phyloP scores from a whole-genome alignment of 2,113 vertebrate species.

The Pterocles orientalis region DNA sequence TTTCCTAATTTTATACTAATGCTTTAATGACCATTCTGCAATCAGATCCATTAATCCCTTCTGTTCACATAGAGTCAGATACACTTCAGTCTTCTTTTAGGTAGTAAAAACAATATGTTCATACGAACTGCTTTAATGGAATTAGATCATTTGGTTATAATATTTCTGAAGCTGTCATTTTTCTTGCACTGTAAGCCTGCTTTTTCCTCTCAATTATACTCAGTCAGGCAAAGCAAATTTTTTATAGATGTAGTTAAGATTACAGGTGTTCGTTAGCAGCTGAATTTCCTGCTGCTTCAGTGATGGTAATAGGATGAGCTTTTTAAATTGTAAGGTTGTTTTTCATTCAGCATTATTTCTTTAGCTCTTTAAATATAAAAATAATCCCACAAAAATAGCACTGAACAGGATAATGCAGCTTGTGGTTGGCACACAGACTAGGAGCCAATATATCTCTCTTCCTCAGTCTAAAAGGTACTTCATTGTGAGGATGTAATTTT shows the following conservation, averaged over 20 bases:
- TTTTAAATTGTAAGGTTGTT: neutral
- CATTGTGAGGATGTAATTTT: neutral
- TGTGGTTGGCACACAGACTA: neutral
- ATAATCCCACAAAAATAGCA: neutral
- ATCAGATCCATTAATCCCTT: neutral
- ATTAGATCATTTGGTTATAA: neutral
- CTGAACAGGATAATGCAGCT: neutral
- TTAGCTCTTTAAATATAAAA: neutral
- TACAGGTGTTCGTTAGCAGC: slow-evolving; percentile 20
- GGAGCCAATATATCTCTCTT: neutral
- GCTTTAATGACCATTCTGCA: neutral
- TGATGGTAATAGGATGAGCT: neutral
- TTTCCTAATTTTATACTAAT: neutral
- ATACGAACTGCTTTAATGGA: neutral
- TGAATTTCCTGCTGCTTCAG: slow-evolving; percentile 8
- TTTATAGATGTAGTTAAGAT: neutral
- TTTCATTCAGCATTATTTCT: neutral
- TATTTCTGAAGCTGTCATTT: neutral
- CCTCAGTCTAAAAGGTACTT: neutral
- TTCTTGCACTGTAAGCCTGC: neutral
- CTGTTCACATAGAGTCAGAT: neutral
- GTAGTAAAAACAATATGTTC: neutral
- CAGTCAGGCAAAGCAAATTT: neutral
- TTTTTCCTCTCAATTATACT: neutral
- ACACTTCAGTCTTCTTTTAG: neutral